Evolutionary conservation across 2,797 vertebrate species (phyloP).

Genomic region (Anabas testudineus): DNA sequence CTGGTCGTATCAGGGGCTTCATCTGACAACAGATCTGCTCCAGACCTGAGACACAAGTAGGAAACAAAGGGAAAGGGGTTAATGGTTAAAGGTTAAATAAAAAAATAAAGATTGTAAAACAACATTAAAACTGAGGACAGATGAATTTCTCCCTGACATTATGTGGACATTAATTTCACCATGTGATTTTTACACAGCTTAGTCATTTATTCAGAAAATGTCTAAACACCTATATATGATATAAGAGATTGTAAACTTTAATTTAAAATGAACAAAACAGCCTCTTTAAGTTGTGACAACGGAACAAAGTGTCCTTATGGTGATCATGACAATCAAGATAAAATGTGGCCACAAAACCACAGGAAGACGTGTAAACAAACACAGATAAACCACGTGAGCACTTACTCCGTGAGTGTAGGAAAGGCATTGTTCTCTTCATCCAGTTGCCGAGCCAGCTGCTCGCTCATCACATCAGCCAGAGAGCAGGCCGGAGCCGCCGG

Average conservation of each 20-base stretch:
- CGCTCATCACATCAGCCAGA: constrained; percentile 96
- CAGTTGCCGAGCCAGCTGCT: constrained; percentile 92
- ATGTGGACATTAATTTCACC: no score
- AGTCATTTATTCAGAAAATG: no score
- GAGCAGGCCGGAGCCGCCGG: constrained; percentile 84
- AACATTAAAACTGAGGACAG: no score
- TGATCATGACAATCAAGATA: neutral
- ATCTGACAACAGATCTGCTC: constrained; percentile 77
- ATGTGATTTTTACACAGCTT: no score
- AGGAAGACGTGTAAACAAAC: neutral
- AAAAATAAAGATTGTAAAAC: no score
- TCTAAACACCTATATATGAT: no score
- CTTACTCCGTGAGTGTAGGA: constrained; percentile 84
- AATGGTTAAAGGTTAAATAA: no score
- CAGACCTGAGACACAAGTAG: constrained; percentile 69
- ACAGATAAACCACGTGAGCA: constrained; percentile 24
- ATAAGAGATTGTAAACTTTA: no score
- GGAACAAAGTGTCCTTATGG: neutral
- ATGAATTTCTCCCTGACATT: no score
- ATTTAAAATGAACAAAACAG: no score
- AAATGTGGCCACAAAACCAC: no score
- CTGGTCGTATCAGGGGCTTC: constrained; percentile 89
- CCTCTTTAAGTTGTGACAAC: no score
- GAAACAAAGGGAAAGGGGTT: neutral
- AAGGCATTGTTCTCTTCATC: constrained; percentile 87